Conservation (phyloP, 2,888 invertebrate species). For the Pherbina coryleti region DNA sequence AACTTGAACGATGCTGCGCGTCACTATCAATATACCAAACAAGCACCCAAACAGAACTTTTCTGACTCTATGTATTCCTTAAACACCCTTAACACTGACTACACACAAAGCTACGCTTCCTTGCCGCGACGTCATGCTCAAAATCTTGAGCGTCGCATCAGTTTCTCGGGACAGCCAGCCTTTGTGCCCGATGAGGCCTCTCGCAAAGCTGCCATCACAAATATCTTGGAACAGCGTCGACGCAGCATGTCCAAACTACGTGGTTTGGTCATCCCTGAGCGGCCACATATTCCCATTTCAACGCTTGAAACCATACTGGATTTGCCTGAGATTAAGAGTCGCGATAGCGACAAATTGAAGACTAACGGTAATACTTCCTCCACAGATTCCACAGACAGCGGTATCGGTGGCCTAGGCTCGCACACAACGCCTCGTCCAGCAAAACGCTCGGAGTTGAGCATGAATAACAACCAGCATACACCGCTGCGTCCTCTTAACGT, state of each 20-base stretch:
- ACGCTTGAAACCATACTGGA: constrained; percentile 75
- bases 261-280: constrained; percentile 90
- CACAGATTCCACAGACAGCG: constrained; percentile 62
- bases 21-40: constrained; percentile 64
- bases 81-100: constrained; percentile 61
- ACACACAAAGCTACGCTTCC: constrained; percentile 58
- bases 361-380: constrained; percentile 63
- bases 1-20: constrained; percentile 68
- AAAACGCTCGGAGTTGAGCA: constrained; percentile 50
- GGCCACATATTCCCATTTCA: constrained; percentile 70
- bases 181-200: constrained; percentile 66
- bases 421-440: constrained; percentile 50
- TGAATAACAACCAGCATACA: constrained; percentile 22
- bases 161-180: constrained; percentile 63
- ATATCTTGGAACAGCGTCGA: constrained; percentile 84
- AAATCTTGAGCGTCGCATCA: constrained; percentile 48
- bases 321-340: constrained; percentile 86
- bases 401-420: constrained; percentile 52
- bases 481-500: constrained; percentile 54
- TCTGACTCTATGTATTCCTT: constrained; percentile 68
- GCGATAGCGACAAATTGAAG: constrained; percentile 73
- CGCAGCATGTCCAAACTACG: constrained; percentile 86
- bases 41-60: constrained; percentile 59
- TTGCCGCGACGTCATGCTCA: constrained; percentile 55
- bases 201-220: constrained; percentile 78